phyloP scores from a whole-genome alignment of 2,113 vertebrate species.

The Bambusicola thoracicus region DNA sequence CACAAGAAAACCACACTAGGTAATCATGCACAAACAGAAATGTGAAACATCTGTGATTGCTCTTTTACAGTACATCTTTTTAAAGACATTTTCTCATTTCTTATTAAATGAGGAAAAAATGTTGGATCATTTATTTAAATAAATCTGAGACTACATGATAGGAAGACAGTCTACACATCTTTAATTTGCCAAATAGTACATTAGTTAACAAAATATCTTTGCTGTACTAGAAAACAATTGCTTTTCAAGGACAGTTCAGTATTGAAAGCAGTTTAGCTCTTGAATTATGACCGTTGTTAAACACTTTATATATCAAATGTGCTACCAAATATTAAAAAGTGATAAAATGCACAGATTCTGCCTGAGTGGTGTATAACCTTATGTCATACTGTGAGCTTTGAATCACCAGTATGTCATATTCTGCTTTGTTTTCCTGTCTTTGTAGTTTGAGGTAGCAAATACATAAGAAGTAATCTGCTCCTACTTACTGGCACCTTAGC shows the following conservation, averaged over 20 bases:
- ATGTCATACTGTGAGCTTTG: accelerated
- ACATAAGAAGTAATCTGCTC: neutral
- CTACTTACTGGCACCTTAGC: neutral
- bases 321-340: neutral
- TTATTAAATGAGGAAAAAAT: neutral
- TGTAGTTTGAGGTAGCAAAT: constrained; percentile 1
- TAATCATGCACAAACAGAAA: neutral
- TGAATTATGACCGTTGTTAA: neutral
- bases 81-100: neutral
- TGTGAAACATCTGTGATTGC: neutral
- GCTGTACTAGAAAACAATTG: neutral
- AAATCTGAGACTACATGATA: neutral
- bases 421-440: neutral
- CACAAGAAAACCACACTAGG: neutral
- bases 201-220: neutral
- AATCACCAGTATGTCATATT: neutral
- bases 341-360: neutral
- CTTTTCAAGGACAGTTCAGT: neutral
- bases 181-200: neutral
- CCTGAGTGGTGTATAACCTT: accelerated
- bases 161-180: neutral
- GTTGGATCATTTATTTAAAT: neutral
- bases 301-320: neutral
- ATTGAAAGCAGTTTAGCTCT: neutral
- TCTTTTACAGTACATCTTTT: neutral